phyloP scores from a whole-genome alignment of 2,113 vertebrate species.

The Phasianus colchicus region DNA sequence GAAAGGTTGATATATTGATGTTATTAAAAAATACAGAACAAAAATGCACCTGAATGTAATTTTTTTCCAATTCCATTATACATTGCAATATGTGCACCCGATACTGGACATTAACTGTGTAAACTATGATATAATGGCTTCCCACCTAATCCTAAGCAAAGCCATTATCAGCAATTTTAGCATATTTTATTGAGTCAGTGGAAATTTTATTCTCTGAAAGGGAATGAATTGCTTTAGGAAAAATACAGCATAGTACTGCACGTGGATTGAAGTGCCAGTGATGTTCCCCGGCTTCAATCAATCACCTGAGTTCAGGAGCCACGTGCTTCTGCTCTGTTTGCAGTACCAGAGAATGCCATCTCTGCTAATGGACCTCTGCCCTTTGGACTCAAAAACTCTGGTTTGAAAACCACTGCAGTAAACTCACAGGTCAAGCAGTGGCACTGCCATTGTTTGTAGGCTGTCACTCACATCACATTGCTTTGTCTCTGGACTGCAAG shows the following conservation, averaged over 20 bases:
- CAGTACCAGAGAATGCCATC: not conserved
- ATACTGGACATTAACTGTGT: constrained; percentile 61
- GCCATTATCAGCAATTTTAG: constrained; percentile 50
- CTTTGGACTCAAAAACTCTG: not conserved
- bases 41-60: constrained; percentile 69
- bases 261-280: not conserved
- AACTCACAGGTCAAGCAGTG: not conserved
- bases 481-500: not conserved
- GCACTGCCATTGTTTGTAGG: not conserved
- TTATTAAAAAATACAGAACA: constrained; percentile 36
- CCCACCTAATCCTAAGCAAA: constrained; percentile 54
- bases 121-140: constrained; percentile 57
- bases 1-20: constrained; percentile 48
- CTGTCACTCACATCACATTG: not conserved
- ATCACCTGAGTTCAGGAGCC: not conserved
- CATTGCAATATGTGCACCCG: constrained; percentile 62
- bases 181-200: constrained; percentile 59
- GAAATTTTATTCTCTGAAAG: constrained; percentile 32
- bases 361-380: not conserved
- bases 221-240: constrained; percentile 37
- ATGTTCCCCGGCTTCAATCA: not conserved
- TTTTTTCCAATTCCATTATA: constrained; percentile 59
- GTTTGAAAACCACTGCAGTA: not conserved
- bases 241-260: not conserved
- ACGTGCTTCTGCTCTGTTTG: not conserved